Evolutionary conservation across 2,797 vertebrate species (phyloP), one percentile per base, ranked within the genome.

Genomic region (Anguilla obscura): DNA sequence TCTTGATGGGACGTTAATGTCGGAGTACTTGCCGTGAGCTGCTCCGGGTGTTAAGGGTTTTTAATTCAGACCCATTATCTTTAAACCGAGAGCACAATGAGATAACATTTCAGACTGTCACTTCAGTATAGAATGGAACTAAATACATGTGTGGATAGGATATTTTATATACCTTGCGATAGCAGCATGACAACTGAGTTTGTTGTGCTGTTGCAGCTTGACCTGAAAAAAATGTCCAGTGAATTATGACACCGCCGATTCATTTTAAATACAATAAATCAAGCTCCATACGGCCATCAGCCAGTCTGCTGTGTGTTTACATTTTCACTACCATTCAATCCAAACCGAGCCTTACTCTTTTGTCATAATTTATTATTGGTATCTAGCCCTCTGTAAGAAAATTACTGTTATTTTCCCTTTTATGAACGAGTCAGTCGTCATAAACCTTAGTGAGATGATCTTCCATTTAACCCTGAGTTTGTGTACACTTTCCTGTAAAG

Each of bases 41-140:
- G 21, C 45, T 74, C 50, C 33, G 50, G 87, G 82, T 71, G 80
- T 74, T 56, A 56, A 74, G 63, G 27, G 45, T 16, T 84, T 88
- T 40, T 56, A 52, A 74, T 88, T 85, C 40, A 87, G 79, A 87
- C 36, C 18, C 63, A 84, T 52, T 83, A 87, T 66, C 40, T 14
- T 52, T 33, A 54, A 48, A 87, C 33, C 5, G 54, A 63, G 56
- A 80, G 76, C 56, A 58, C 30, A 76, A 21, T 80, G n/a, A 60
- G 50, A 80, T 50, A 66, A 30, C 45, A 69, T 84, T 56, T 71
- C 48, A 84, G 63, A 48, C 48, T 16, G 18, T 27, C 30, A 10
- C 66, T 88, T 33, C 30, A 30, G 14, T 36, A 21, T 36, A 30
- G 30, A 63, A 21, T 83, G 54, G 54, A 56, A 63, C 36, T 30